phyloP scores from a whole-genome alignment of 2,797 vertebrate genomes.

The Bovichtus variegatus region DNA sequence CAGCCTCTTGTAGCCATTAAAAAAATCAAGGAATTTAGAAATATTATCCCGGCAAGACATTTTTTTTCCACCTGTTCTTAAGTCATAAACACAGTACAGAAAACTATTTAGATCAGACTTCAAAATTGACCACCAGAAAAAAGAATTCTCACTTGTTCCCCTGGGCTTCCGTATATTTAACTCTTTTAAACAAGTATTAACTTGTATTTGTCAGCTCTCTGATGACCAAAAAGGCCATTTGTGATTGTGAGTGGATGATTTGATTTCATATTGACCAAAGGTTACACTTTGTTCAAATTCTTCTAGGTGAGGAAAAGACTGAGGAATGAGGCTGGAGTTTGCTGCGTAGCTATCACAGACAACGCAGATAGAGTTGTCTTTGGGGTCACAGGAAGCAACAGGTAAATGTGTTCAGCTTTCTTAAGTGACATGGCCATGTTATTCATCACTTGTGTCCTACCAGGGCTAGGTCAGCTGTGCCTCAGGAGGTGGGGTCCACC shows the following conservation, averaged over 20 bases:
- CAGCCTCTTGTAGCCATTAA: too few relatives aligned
- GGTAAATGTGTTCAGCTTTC: slow-evolving; percentile 43
- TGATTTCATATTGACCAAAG: background rate
- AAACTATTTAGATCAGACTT: too few relatives aligned
- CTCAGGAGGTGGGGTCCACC: too few relatives aligned
- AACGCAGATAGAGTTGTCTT: slow-evolving; percentile 70
- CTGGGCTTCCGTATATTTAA: too few relatives aligned
- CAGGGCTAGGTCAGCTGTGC: too few relatives aligned
- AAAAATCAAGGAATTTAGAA: too few relatives aligned
- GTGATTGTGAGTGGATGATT: background rate
- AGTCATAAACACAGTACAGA: too few relatives aligned
- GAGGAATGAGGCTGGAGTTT: slow-evolving; percentile 74
- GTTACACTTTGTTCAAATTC: background rate
- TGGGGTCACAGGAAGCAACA: slow-evolving; percentile 69
- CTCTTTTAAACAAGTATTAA: background rate
- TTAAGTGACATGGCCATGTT: background rate
- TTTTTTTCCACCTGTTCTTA: too few relatives aligned
- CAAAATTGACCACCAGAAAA: too few relatives aligned
- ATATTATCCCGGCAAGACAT: too few relatives aligned
- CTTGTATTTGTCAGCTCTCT: background rate
- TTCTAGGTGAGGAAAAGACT: slow-evolving; percentile 73
- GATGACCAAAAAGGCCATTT: background rate
- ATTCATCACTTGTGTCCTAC: background rate
- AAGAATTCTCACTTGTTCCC: too few relatives aligned
- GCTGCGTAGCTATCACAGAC: slow-evolving; percentile 72